Percentiles rank a stretch among this genome's conserved stretches.
These are phyloP conservation scores for Hanleya hanleyi DNA, from an alignment of 2,888 invertebrate species.

Conservation along the genomic window DNA sequence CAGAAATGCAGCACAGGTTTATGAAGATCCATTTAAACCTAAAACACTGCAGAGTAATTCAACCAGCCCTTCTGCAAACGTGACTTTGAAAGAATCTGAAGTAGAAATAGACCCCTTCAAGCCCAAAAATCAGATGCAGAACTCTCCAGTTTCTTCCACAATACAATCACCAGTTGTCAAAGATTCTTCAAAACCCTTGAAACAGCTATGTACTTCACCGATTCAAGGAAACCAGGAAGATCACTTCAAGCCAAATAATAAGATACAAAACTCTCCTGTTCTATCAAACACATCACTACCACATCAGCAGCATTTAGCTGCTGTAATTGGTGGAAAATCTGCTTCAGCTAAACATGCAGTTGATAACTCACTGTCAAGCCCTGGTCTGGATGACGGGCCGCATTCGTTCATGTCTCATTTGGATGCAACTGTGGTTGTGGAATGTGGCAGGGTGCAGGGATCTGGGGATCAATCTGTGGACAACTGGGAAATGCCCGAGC, in stretches of 20 bases:
- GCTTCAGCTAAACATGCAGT: too few species aligned
- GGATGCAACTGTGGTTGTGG: too few species aligned
- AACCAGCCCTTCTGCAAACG: background rate
- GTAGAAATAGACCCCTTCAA: constrained; percentile 8
- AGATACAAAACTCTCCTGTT: background rate
- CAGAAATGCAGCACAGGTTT: background rate
- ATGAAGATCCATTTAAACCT: background rate
- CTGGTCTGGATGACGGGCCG: too few species aligned
- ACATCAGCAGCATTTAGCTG: too few species aligned
- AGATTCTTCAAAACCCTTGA: background rate
- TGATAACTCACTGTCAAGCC: too few species aligned
- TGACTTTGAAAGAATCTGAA: background rate
- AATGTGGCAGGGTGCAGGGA: too few species aligned
- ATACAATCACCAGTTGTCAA: background rate
- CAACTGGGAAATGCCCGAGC: too few species aligned
- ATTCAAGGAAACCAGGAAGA: background rate
- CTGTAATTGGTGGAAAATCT: too few species aligned
- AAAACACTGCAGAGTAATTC: background rate
- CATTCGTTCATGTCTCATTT: too few species aligned
- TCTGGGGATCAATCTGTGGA: too few species aligned
- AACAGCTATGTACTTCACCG: background rate
- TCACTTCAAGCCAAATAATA: background rate
- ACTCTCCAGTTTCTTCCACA: too few species aligned
- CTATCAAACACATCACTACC: too few species aligned
- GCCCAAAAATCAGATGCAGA: constrained; percentile 7